Base-by-base conservation (phyloP, 2,888 invertebrate species). In the Biston betularia region DNA sequence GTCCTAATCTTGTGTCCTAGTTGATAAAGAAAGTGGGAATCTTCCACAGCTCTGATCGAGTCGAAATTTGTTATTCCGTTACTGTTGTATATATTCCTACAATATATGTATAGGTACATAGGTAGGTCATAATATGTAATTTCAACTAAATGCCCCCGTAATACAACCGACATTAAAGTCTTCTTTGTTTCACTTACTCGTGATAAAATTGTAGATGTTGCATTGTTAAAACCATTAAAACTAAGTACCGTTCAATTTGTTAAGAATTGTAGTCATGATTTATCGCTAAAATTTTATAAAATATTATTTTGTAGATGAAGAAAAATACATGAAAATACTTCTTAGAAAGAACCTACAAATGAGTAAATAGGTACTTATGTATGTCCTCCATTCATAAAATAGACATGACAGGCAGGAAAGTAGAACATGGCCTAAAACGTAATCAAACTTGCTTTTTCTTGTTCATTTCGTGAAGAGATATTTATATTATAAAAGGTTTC, bases 201-300 rank as follows among this genome's bases (percentile, higher is more conserved):
- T 38, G 24, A 24, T 24, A 24, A 24, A 38, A 38, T 38, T 38
- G 38, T 38, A 38, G 38, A 24, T 52, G 50, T 33, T 52, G 14
- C 58, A 48, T 59, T 65, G 59, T 59, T 65, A 35, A 49, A 59
- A 53, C 57, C 53, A 35, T 34, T 35, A 46, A 15, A 46, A 46
- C 10, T 8, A 24, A 15, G 45, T 40, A 57, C 24, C 24, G 45
- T 45, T 12, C 14, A 58, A 63, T 46, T n/a, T 45, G 56, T 63
- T 63, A 10, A 11, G 24, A 58, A 38, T 40, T 44, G 12, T n/a
- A 12, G 12, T 44, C 44, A 6, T 44, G n/a, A 5, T 42, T 11
- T 10, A 42, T 42, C 14, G 2, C 4, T 24, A 48, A 10, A 1
- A 9, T n/a, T 3, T n/a, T 3, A n/a, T 44, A n/a, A 44, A 44